Evolutionary conservation across 2,113 vertebrate genomes (phyloP).

Genomic region (Aramus guarauna): DNA sequence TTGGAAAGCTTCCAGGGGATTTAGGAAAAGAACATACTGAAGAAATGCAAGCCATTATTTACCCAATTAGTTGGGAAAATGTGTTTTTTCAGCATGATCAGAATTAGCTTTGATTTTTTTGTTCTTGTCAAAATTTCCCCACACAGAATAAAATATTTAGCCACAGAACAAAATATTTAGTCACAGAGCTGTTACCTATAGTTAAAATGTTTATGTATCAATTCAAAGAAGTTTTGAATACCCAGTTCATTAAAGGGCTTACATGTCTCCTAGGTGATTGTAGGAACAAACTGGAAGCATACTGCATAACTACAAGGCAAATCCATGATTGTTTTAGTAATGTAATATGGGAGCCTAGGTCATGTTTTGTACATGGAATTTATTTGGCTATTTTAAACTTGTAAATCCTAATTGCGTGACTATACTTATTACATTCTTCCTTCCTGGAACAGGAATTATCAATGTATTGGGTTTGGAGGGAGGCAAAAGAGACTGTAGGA

Average conservation of each 20-base stretch:
- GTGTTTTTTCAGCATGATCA: conserved; percentile 6
- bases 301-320: neutral
- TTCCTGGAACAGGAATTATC: neutral
- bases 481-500: neutral
- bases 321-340: neutral
- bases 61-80: conserved; percentile 54
- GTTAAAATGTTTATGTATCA: conserved; percentile 36
- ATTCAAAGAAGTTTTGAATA: conserved; percentile 29
- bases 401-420: neutral
- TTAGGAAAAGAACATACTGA: neutral
- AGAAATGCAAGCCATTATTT: neutral
- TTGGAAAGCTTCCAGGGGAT: conserved; percentile 32
- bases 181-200: neutral
- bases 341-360: neutral
- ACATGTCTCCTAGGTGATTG: neutral
- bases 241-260: conserved; percentile 39
- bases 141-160: neutral
- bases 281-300: neutral
- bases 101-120: conserved; percentile 48
- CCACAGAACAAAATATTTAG: neutral
- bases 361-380: neutral
- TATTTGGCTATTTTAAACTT: neutral
- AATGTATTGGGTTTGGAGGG: neutral
- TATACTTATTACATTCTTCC: neutral
- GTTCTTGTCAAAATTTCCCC: conserved; percentile 35